Conservation (phyloP, 2,888 invertebrate species). For the Ptycholaimellus sp. region DNA sequence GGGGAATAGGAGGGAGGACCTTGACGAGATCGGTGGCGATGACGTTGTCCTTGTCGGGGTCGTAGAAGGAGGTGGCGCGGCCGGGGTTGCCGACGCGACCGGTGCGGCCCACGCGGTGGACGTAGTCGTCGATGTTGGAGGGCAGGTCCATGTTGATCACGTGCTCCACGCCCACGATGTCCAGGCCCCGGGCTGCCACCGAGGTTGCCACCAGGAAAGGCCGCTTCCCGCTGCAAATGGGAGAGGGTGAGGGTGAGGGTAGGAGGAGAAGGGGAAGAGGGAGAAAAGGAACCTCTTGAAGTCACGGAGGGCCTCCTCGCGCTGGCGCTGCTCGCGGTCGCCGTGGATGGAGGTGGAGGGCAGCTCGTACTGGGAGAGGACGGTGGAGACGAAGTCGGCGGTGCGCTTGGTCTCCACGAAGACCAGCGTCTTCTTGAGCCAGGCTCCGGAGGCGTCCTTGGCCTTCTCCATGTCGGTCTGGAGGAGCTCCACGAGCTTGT, state of each 20-base stretch:
- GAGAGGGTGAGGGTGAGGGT: no score
- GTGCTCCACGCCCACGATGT: slow-evolving; percentile 28
- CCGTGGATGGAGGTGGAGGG: slow-evolving; percentile 49
- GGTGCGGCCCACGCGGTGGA: slow-evolving; percentile 33
- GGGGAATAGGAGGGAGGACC: slow-evolving; percentile 8
- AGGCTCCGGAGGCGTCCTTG: slow-evolving; percentile 8
- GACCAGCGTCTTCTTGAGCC: slow-evolving; percentile 36
- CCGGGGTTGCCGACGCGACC: slow-evolving; percentile 33
- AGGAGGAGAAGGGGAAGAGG: no score
- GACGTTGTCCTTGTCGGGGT: slow-evolving; percentile 36
- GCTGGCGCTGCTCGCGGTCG: slow-evolving; percentile 43
- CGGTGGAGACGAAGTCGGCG: slow-evolving; percentile 65
- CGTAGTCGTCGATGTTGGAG: slow-evolving; percentile 30
- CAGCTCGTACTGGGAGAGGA: slow-evolving; percentile 49
- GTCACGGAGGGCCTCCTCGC: slow-evolving; percentile 46
- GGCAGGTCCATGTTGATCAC: slow-evolving; percentile 32
- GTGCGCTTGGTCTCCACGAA: slow-evolving; percentile 72
- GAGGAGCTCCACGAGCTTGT: slow-evolving; percentile 45
- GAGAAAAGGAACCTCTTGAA: no score
- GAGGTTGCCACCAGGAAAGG: slow-evolving; percentile 82
- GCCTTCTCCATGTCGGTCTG: slow-evolving; percentile 18
- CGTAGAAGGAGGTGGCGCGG: slow-evolving; percentile 36
- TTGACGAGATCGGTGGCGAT: slow-evolving; percentile 31
- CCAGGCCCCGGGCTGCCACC: slow-evolving; percentile 59
- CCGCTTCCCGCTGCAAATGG: no score